Percentiles rank a stretch among this genome's conserved stretches.
Conservation (phyloP, 2,888 invertebrate genomes). For the Octonoba sinensis region DNA sequence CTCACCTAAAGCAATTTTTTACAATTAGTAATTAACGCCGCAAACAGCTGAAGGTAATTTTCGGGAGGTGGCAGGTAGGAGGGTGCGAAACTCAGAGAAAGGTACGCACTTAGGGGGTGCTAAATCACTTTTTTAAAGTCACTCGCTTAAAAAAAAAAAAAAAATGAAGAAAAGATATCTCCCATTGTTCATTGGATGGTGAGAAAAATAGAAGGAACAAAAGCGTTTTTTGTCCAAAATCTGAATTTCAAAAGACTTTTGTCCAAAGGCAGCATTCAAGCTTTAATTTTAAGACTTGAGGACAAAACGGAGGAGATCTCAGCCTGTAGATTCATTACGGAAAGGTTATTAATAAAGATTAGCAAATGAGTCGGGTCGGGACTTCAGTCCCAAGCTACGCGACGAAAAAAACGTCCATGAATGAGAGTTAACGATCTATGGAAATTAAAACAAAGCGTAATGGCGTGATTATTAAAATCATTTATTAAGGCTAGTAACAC, state of each 20-base stretch:
- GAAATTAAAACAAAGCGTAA: too few relatives aligned
- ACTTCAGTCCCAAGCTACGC: not conserved
- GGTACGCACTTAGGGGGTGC: not conserved
- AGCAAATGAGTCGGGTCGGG: constrained; percentile 6
- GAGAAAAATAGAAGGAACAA: constrained; percentile 6
- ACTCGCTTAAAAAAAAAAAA: not conserved
- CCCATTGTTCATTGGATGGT: not conserved
- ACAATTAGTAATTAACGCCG: constrained; percentile 38
- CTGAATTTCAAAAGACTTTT: constrained; percentile 20
- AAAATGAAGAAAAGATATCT: not conserved
- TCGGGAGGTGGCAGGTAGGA: not conserved
- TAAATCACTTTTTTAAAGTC: constrained; percentile 5
- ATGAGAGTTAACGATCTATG: too few relatives aligned
- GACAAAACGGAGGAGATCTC: too few relatives aligned
- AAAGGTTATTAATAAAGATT: constrained; percentile 6
- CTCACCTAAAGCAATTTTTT: constrained; percentile 11
- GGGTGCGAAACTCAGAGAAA: not conserved
- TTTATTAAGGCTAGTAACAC: too few relatives aligned
- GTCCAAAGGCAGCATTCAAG: too few relatives aligned
- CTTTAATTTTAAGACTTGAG: too few relatives aligned
- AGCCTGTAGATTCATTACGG: constrained; percentile 3
- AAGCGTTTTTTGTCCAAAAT: not conserved
- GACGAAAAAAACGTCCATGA: too few relatives aligned
- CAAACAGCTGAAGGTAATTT: constrained; percentile 28
- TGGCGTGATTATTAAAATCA: too few relatives aligned